Base-by-base conservation (phyloP, 2,888 invertebrate genomes). In the Folsomia candida region DNA sequence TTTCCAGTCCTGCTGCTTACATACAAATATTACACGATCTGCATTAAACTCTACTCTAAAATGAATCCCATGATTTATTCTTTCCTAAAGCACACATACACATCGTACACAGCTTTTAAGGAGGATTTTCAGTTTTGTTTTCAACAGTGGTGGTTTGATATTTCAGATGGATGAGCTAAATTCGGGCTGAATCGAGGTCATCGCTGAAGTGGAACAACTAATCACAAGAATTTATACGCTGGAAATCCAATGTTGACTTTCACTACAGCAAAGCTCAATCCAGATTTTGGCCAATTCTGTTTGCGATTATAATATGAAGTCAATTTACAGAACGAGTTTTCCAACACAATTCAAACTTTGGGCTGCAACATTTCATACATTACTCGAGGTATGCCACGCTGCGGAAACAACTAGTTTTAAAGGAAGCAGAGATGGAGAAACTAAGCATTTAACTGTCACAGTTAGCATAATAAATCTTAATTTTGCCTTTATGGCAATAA, bases 401-500 rank as follows among this genome's bases (percentile, higher is more conserved):
- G n/a, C n/a, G n/a, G n/a, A n/a, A n/a, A n/a, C n/a, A n/a, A n/a
- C n/a, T n/a, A n/a, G n/a, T n/a, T n/a, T n/a, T n/a, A n/a, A n/a
- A n/a, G n/a, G n/a, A n/a, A n/a, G n/a, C n/a, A n/a, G n/a, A 18
- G 47, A 37, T 37, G 37, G 37, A 14, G 37, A 37, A 69, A 64
- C 67, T 69, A 71, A 75, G 73, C 73, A 72, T 60, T 70, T 58
- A 68, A 73, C 69, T 76, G 73, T 76, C 76, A 76, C 70, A 70
- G 66, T 70, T 73, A 64, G 67, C 68, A 57, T 69, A 69, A 76
- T 76, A 76, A 76, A 76, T 76, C 76, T 76, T 73, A 76, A 76
- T 76, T 76, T 72, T 61, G 72, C 68, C 73, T 76, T 76, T 76
- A 76, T 76, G 73, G 73, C 66, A 74, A 74, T 74, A 76, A 76